Evolutionary conservation across 53 echinoderm and acorn worm species (phyloP).

Genomic region (Actinopyga echinites): DNA sequence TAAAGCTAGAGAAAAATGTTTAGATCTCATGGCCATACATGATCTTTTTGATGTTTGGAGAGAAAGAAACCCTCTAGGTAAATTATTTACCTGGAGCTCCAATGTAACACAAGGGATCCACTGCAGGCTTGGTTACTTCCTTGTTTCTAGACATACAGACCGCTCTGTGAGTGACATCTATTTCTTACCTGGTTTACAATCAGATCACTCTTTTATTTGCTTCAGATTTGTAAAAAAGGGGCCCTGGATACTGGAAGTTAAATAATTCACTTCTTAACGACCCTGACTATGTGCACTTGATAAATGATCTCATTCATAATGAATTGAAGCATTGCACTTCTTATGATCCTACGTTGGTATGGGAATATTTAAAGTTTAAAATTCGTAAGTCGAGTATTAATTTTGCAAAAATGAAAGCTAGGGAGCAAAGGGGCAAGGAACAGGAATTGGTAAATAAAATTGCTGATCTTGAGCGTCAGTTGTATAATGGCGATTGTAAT

Average conservation of each 20-base stretch:
- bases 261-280: not conserved
- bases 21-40: not conserved
- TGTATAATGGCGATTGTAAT: not conserved
- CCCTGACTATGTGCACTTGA: not conserved
- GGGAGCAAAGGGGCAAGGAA: not conserved
- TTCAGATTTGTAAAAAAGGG: not conserved
- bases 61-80: not conserved
- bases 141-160: not conserved
- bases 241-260: slow-evolving; percentile 18
- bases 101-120: not conserved
- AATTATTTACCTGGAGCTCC: slow-evolving; percentile 1
- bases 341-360: not conserved
- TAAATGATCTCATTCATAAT: not conserved
- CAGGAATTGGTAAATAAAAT: not conserved
- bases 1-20: not conserved
- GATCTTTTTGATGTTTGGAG: slow-evolving; percentile 2
- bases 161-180: not conserved
- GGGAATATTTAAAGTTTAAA: not conserved
- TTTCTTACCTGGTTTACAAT: not conserved
- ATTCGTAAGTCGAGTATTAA: not conserved
- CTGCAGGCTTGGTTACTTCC: slow-evolving; percentile 30
- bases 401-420: not conserved
- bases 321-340: no score
- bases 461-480: not conserved
- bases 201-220: slow-evolving; percentile 26